Evolutionary conservation across 2,888 invertebrate species (phyloP).

Genomic region (Eupithecia tripunctaria): DNA sequence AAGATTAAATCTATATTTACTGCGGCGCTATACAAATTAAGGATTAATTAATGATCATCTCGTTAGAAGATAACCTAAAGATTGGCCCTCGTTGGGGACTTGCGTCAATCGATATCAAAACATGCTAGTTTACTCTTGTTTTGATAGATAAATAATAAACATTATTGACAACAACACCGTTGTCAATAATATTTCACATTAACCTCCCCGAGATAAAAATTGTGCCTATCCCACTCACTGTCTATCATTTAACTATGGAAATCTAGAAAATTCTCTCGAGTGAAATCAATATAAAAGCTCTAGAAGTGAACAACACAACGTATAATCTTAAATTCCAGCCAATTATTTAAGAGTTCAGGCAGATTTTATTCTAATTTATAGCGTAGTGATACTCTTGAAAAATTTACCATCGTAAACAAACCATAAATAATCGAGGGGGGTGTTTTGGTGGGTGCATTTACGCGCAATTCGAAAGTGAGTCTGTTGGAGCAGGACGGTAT

Average conservation of each 20-base stretch:
- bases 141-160: constrained; percentile 54
- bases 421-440: constrained; percentile 58
- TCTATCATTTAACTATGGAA: constrained; percentile 46
- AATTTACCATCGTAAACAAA: constrained; percentile 55
- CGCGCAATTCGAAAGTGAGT: constrained; percentile 71
- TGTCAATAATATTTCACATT: constrained; percentile 71
- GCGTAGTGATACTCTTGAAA: constrained; percentile 34
- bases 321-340: background rate
- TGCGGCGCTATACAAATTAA: constrained; percentile 45
- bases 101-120: constrained; percentile 71
- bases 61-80: constrained; percentile 65
- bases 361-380: constrained; percentile 9
- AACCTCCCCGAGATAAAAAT: constrained; percentile 60
- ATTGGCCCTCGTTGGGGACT: constrained; percentile 59
- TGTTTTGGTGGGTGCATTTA: constrained; percentile 69
- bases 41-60: constrained; percentile 66
- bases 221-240: constrained; percentile 38
- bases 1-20: constrained; percentile 40
- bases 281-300: background rate
- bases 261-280: constrained; percentile 33
- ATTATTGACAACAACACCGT: constrained; percentile 62
- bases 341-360: background rate
- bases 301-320: background rate
- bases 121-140: constrained; percentile 52
- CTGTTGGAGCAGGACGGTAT: constrained; percentile 55